Conservation (phyloP, 2,113 vertebrate genomes). For the Gavialis gangeticus region DNA sequence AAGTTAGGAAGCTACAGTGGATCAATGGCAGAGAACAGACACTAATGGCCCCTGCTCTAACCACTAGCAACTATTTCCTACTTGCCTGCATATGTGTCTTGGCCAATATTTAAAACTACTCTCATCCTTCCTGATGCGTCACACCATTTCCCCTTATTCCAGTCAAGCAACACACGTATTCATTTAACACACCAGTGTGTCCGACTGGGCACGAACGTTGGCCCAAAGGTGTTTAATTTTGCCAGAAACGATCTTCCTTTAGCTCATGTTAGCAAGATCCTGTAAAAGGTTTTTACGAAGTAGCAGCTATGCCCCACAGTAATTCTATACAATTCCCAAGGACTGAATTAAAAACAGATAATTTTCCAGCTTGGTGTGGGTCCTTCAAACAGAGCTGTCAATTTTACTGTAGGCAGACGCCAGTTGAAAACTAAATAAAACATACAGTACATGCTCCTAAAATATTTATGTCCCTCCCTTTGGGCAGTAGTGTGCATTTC, state of each 20-base stretch:
- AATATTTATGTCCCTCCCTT: not conserved
- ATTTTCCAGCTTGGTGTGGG: slow-evolving; percentile 29
- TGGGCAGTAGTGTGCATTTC: not conserved
- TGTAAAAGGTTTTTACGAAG: slow-evolving; percentile 11
- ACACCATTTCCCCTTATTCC: not conserved
- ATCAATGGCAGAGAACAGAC: not conserved
- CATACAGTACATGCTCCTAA: not conserved
- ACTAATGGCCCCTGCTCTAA: not conserved
- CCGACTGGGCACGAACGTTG: not conserved
- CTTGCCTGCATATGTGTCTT: not conserved
- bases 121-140: not conserved
- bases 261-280: not conserved
- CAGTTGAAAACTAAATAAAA: slow-evolving; percentile 27
- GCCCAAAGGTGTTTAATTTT: slow-evolving; percentile 39
- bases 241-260: slow-evolving; percentile 14
- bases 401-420: not conserved
- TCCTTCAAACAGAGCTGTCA: slow-evolving; percentile 39
- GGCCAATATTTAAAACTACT: not conserved
- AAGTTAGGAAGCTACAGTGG: not conserved
- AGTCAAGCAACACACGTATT: not conserved
- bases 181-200: not conserved
- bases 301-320: not conserved
- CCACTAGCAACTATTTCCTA: not conserved
- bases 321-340: slow-evolving; percentile 32
- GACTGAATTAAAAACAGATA: slow-evolving; percentile 41